A percentile compares a stretch with the other conserved stretches of the same genome.
Conservation (phyloP, 2,113 vertebrate species). For the Salvator merianae region DNA sequence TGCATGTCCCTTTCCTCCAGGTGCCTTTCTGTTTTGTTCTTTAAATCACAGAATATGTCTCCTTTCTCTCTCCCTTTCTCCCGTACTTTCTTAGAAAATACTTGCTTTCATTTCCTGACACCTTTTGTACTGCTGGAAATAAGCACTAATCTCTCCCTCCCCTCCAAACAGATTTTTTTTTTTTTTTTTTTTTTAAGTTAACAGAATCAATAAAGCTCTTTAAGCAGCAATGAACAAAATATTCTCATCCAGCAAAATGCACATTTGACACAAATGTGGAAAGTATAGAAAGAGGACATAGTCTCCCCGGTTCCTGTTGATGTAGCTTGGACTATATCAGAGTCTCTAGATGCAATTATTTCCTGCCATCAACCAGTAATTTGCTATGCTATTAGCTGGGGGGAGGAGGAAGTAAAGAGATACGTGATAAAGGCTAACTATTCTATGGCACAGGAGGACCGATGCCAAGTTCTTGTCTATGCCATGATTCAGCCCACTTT, state of each 20-base stretch:
- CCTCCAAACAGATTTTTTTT: background rate
- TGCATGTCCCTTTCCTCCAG: conserved; percentile 53
- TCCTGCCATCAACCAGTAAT: too few relatives aligned
- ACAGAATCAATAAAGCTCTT: background rate
- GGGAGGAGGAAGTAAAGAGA: too few relatives aligned
- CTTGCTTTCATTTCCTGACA: background rate
- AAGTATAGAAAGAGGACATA: background rate
- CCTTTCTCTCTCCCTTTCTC: background rate
- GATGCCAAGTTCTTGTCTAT: too few relatives aligned
- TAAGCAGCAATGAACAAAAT: background rate
- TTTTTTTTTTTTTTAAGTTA: conserved; percentile 23
- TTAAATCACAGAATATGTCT: conserved; percentile 37
- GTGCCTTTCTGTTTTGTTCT: conserved; percentile 54
- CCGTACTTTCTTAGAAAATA: conserved; percentile 24
- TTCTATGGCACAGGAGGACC: too few relatives aligned
- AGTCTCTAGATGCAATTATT: background rate
- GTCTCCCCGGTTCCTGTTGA: background rate
- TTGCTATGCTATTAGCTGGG: too few relatives aligned
- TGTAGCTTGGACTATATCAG: background rate
- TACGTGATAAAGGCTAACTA: too few relatives aligned
- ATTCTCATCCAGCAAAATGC: background rate
- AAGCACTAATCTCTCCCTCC: background rate
- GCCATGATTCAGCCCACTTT: too few relatives aligned
- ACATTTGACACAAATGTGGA: background rate
- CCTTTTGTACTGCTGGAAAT: conserved; percentile 1